A percentile compares a stretch with the other conserved stretches of the same genome.
These are phyloP conservation scores for Strigamia maritima DNA, from an alignment of 2,888 invertebrate genomes.

Conservation along the genomic window DNA sequence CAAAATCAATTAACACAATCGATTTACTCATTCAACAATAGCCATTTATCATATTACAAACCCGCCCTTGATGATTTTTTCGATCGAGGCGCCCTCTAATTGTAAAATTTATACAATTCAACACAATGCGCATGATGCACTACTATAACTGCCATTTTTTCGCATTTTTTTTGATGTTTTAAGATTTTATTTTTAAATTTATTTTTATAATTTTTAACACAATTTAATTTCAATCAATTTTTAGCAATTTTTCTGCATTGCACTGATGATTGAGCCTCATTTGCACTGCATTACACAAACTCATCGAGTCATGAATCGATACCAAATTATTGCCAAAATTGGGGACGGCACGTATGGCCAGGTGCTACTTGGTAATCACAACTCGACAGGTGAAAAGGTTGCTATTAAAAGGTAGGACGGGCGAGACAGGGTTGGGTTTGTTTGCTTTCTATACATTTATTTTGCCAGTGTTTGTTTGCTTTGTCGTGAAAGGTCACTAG, in stretches of 20 bases:
- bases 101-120: not conserved
- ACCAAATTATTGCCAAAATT: constrained; percentile 49
- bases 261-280: not conserved
- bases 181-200: not conserved
- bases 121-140: too few relatives aligned
- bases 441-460: not conserved
- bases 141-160: too few relatives aligned
- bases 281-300: not conserved
- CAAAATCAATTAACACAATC: not conserved
- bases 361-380: constrained; percentile 52
- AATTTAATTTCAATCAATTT: not conserved
- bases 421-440: not conserved
- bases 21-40: not conserved
- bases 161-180: too few relatives aligned
- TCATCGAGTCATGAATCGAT: constrained; percentile 43
- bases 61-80: not conserved
- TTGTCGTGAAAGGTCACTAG: not conserved
- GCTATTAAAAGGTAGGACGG: constrained; percentile 55
- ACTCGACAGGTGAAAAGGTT: constrained; percentile 53
- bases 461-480: not conserved
- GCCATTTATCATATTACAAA: not conserved
- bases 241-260: not conserved
- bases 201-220: not conserved
- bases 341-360: constrained; percentile 57
- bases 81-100: not conserved